Conservation (phyloP, 2,797 vertebrate species). For the Mormyrops boulengeri region DNA sequence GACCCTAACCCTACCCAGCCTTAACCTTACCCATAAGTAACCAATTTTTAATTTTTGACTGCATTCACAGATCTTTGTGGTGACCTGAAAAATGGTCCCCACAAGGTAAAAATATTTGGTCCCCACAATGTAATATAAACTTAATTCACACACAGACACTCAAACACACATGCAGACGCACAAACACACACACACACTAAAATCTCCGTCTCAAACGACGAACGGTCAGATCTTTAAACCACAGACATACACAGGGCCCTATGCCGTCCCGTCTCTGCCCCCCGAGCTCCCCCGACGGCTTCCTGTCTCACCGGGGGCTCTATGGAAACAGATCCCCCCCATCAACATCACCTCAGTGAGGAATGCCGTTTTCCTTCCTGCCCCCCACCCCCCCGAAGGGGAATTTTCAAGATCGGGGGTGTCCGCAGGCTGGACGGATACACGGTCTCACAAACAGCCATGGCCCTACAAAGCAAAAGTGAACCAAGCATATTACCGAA, state of each 20-base stretch:
- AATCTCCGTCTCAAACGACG: not conserved
- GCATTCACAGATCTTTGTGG: not conserved
- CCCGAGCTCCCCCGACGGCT: not conserved
- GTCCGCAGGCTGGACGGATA: not conserved
- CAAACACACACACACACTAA: not conserved
- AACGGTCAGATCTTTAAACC: conserved; percentile 25
- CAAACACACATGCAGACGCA: not conserved
- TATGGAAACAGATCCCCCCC: not conserved
- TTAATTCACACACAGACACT: conserved; percentile 21
- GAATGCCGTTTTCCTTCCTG: not conserved
- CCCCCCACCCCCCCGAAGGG: not conserved
- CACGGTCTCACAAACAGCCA: not conserved
- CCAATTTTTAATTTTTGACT: not conserved
- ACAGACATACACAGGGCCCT: not conserved
- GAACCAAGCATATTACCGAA: not conserved
- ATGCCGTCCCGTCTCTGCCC: not conserved
- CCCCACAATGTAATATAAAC: not conserved
- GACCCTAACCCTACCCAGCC: not conserved
- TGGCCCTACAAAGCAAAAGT: not conserved
- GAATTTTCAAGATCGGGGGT: not conserved
- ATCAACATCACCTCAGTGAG: not conserved
- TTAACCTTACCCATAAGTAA: too few species aligned
- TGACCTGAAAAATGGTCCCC: not conserved
- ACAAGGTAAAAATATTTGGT: not conserved
- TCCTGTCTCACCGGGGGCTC: not conserved